Base-by-base conservation (phyloP, 2,113 vertebrate genomes). In the Thunnus maccoyii region DNA sequence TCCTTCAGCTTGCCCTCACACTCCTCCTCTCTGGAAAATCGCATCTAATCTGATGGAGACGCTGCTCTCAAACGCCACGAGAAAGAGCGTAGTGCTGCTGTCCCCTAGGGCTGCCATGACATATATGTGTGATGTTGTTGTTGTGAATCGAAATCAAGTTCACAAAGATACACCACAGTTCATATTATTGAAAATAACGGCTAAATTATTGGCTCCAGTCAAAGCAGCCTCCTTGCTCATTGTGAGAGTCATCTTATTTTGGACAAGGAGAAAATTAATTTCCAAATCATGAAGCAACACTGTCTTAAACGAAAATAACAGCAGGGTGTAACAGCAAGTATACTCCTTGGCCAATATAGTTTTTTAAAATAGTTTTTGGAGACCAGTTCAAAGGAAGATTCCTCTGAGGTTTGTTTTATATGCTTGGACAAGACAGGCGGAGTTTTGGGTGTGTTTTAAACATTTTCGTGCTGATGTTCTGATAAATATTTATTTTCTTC, bases 1-100 rank as follows among this genome's bases (percentile, higher is more conserved):
- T 84, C 65, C 51, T 47, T 68, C 72, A 84, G 67, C 36, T 41
- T 54, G 16, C 55, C 57, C 52, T 65, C 47, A 14, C 69, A 12
- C 27, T 36, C 56, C 75, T 41, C 25, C 15, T 22, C n/a, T 48
- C 3, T 15, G 41, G 18, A 52, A 77, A 68, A 70, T 60, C 67
- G 51, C 73, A 50, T 48, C 25, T 58, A 55, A 79, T 67, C 25
- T 18, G 68, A 67, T 17, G 56, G 67, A 73, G 63, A 72, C 30
- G 16, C 51, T 6, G 15, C 17, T n/a, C 46, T 47, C 66, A 41
- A 41, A 41, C 7, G 8, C 36, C 36, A 9, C 2, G 36, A 41
- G 16, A 75, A 20, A 22, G 55, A 22, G 36, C 9, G 36, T 41
- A 41, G 36, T 41, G 36, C 36, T 41, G 36, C 36, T 41, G 17